These are phyloP conservation scores for Isaurus tuberculatus DNA, from an alignment of 92 coral and sea anemone species.

Conservation along the genomic window DNA sequence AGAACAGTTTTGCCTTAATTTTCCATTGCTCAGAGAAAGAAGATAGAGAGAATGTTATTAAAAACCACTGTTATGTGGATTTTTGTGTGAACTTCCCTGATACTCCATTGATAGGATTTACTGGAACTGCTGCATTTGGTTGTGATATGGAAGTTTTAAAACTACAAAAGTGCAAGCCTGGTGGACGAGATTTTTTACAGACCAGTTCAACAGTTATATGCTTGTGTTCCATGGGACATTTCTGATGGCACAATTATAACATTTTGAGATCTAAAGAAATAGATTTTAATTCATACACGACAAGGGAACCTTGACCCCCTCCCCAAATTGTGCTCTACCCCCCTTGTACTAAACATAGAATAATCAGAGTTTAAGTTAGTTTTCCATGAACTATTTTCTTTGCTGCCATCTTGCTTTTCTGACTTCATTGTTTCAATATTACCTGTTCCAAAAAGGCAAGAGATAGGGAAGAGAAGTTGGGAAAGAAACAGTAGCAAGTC, in stretches of 20 bases:
- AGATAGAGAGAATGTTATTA: constrained; percentile 40
- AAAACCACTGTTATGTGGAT: constrained; percentile 49
- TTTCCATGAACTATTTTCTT: no score
- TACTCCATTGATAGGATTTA: constrained; percentile 65
- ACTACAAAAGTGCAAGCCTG: constrained; percentile 57
- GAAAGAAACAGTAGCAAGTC: no score
- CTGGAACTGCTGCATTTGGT: constrained; percentile 82
- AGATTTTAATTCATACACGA: no score
- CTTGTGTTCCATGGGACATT: constrained; percentile 55
- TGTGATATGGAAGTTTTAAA: constrained; percentile 75
- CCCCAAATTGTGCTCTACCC: no score
- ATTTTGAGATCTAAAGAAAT: no score
- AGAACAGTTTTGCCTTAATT: constrained; percentile 65
- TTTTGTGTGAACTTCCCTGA: constrained; percentile 64
- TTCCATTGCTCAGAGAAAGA: constrained; percentile 64
- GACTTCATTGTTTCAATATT: no score
- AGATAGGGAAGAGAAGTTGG: no score
- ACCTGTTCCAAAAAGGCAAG: no score
- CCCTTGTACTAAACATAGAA: no score
- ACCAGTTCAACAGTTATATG: constrained; percentile 72
- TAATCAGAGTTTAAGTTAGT: no score
- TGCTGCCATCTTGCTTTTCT: no score
- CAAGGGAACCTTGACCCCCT: no score
- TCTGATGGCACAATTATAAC: background rate
- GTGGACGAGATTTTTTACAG: constrained; percentile 84